Evolutionary conservation across 2,888 invertebrate species (phyloP).

Genomic region (Drosophila anceps): DNA sequence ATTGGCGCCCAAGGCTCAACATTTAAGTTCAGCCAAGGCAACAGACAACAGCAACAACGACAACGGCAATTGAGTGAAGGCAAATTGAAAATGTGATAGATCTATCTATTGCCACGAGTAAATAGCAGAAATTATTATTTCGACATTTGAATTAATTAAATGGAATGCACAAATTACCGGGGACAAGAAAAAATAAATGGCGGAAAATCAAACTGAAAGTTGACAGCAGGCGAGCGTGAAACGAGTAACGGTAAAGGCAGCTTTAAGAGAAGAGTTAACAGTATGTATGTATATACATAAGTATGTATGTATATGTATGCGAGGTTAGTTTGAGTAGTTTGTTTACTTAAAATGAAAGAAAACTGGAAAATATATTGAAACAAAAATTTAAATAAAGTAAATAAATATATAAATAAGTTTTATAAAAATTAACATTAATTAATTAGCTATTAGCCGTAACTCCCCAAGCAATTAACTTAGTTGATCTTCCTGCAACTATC

Average conservation of each 20-base stretch:
- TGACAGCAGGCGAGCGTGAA: not conserved
- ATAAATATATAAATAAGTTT: too few relatives aligned
- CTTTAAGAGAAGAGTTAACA: not conserved
- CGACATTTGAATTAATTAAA: conserved; percentile 18
- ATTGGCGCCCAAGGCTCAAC: conserved; percentile 65
- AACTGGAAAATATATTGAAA: too few relatives aligned
- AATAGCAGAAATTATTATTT: conserved; percentile 12
- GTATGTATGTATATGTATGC: too few relatives aligned
- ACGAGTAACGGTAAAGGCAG: not conserved
- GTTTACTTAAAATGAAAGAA: not conserved
- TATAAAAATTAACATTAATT: too few relatives aligned
- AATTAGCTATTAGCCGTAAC: too few relatives aligned
- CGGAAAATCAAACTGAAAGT: conserved; percentile 3
- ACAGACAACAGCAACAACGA: conserved; percentile 16
- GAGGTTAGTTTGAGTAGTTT: not conserved
- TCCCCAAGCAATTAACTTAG: too few relatives aligned
- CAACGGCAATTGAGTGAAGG: conserved; percentile 20
- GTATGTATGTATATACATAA: not conserved
- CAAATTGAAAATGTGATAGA: conserved; percentile 45
- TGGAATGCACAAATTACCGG: conserved; percentile 3
- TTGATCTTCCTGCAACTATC: too few relatives aligned
- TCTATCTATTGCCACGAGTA: conserved; percentile 19
- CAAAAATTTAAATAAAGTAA: too few relatives aligned
- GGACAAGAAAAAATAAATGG: not conserved
- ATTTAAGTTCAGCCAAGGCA: conserved; percentile 56